Evolutionary conservation across 2,888 invertebrate species (phyloP).

Genomic region (Macropis europaea): DNA sequence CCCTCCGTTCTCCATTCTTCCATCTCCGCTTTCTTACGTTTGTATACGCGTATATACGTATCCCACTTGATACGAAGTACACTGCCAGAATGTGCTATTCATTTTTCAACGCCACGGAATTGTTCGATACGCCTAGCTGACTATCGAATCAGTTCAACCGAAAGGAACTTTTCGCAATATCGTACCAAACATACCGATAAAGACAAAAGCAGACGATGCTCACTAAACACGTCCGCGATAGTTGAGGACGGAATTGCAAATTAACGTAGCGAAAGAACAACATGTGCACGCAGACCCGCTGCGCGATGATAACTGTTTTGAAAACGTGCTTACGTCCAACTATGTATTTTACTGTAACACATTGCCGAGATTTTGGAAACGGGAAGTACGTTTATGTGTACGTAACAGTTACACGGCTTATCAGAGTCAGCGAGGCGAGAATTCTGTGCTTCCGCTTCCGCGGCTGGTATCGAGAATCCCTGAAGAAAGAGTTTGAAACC

Average conservation of each 20-base stretch:
- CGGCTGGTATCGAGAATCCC: conserved; percentile 55
- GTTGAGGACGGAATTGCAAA: too few relatives aligned
- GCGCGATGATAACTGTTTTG: too few relatives aligned
- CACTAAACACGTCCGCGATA: too few relatives aligned
- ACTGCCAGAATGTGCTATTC: conserved; percentile 27
- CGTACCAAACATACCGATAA: neutral
- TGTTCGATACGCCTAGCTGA: conserved; percentile 21
- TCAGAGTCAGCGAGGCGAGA: conserved; percentile 59
- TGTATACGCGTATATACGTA: conserved; percentile 32
- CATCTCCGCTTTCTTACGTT: conserved; percentile 38
- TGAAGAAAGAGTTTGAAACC: conserved; percentile 56
- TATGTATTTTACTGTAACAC: conserved; percentile 2
- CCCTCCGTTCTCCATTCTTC: conserved; percentile 29
- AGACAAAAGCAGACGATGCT: too few relatives aligned
- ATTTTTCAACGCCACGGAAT: conserved; percentile 40
- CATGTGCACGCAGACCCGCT: too few relatives aligned
- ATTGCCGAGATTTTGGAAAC: conserved; percentile 42
- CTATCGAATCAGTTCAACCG: conserved; percentile 8
- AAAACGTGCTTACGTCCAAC: too few relatives aligned
- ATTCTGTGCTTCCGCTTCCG: conserved; percentile 63
- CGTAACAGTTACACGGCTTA: conserved; percentile 48
- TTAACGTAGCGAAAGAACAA: too few relatives aligned
- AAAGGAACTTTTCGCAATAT: neutral
- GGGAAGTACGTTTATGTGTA: conserved; percentile 49
- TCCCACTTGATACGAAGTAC: conserved; percentile 10